Base-by-base conservation (phyloP, 2,797 vertebrate genomes). In the Botia almorhae region DNA sequence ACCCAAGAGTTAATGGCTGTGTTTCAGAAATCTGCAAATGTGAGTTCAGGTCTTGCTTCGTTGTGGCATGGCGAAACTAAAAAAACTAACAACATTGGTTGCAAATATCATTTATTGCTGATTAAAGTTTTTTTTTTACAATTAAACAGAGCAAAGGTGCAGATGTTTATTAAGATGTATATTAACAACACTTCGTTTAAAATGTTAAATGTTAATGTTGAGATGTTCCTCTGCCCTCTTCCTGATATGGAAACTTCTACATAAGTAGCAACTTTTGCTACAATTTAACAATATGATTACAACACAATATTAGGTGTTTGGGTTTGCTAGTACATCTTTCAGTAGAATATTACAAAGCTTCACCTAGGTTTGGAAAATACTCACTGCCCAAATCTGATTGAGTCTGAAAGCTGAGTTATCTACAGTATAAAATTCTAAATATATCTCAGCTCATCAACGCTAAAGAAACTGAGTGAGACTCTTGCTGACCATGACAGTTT, bases 341-440 rank as follows among this genome's bases (percentile, higher is more conserved):
- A 39, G 36, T 39, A 39, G 6, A 39, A 39, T 39, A 39, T 39
- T 55, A 55, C 51, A 55, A n/a, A 21, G 14, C 19, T 26, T 39
- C 19, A 50, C 7, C 55, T 2, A n/a, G 16, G 0, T 43, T 48
- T 23, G 72, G 56, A 3, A 33, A 7, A 0, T 6, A 13, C 21
- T 69, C 13, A 50, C 21, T 50, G 21, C 2, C 3, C 14, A 69
- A 23, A 50, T 19, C 10, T 39, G 17, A 33, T 2, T 2, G 5
- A 33, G 33, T 33, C 33, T 33, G 33, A 33, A 58, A 43, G 70
- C 50, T 48, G 19, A 36, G 61, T 67, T 73, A 73, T 65, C 74
- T 67, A 23, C 55, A 58, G 55, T 21, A 65, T 11, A 55, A 19
- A 50, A 17, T 65, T 43, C 69, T 78, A 78, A 73, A 82, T 78